Base-by-base conservation (phyloP, 2,113 vertebrate genomes). In the Mustela nigripes region DNA sequence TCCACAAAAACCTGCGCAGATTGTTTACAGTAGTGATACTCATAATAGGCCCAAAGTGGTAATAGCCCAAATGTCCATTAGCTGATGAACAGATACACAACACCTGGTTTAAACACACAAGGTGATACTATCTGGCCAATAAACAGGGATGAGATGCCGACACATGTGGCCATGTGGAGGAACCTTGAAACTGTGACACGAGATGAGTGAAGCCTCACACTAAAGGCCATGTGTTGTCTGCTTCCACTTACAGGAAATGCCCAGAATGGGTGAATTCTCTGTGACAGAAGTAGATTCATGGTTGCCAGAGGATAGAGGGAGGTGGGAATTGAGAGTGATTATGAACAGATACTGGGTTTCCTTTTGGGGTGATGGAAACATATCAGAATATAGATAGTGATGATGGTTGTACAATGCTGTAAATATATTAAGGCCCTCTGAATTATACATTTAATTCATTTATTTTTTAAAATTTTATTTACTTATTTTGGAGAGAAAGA, bases 141-240 rank as follows among this genome's bases (percentile, higher is more conserved):
- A 33, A 94, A 76, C 56, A 92, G 73, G 31, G 74, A 53, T 2
- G 22, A n/a, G 62, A 16, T 8, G 28, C 12, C 26, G n/a, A 45
- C 7, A 6, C 1, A 0, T 1, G 36, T 6, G 28, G 26, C 28
- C 6, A 26, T 8, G 14, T 8, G 73, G 26, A 24, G 21, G 26
- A 86, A 42, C 36, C 63, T 45, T 58, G 48, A n/a, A 92, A 42
- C 16, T 4, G 4, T 2, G 18, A 14, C 18, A 31, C 24, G 31
- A 6, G 79, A 22, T 31, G n/a, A 53, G 63, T 83, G 81, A 65
- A 62, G 58, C 39, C 2, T 36, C 31, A 48, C 21, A 4, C 5
- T 7, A 22, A 91, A 85, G 85, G 14, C 36, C 10, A 5, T 21
- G 4, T 63, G 1, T 15, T 24, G 7, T 67, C 21, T 15, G 22